phyloP scores from a whole-genome alignment of 2,797 vertebrate genomes.

The Melanotaenia trifasciata region DNA sequence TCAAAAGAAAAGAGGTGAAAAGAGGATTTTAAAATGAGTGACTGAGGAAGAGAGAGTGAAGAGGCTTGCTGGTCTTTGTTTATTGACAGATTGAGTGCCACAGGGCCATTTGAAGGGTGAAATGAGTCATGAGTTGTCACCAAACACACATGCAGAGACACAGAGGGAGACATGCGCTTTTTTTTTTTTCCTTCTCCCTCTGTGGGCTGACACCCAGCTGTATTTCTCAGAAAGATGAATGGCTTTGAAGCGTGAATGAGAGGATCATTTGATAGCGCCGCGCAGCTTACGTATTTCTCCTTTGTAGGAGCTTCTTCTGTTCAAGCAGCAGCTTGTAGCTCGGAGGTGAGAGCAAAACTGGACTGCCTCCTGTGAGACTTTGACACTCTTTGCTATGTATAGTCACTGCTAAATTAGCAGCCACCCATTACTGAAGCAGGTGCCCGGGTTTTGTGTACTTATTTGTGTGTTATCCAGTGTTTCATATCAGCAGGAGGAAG shows the following conservation, averaged over 20 bases:
- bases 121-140: conserved; percentile 76
- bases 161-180: conserved; percentile 22
- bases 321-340: conserved; percentile 46
- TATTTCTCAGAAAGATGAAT: conserved; percentile 72
- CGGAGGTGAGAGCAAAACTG: conserved; percentile 63
- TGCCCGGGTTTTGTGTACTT: conserved; percentile 7
- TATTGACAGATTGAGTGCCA: conserved; percentile 66
- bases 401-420: conserved; percentile 64
- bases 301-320: conserved; percentile 55
- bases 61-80: conserved; percentile 67
- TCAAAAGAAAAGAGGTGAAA: conserved; percentile 34
- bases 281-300: conserved; percentile 68
- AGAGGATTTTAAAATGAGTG: conserved; percentile 51
- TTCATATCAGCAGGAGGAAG: conserved; percentile 14
- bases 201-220: conserved; percentile 52
- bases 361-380: conserved; percentile 71
- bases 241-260: conserved; percentile 70
- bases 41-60: conserved; percentile 29
- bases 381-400: conserved; percentile 58
- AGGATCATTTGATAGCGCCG: conserved; percentile 65
- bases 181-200: conserved; percentile 6
- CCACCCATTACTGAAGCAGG: conserved; percentile 47
- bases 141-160: conserved; percentile 36
- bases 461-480: conserved; percentile 28
- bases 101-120: conserved; percentile 65